A percentile compares a stretch with the other conserved stretches of the same genome.
phyloP scores from a whole-genome alignment of 2,888 invertebrate genomes.

The Taenaris catops region DNA sequence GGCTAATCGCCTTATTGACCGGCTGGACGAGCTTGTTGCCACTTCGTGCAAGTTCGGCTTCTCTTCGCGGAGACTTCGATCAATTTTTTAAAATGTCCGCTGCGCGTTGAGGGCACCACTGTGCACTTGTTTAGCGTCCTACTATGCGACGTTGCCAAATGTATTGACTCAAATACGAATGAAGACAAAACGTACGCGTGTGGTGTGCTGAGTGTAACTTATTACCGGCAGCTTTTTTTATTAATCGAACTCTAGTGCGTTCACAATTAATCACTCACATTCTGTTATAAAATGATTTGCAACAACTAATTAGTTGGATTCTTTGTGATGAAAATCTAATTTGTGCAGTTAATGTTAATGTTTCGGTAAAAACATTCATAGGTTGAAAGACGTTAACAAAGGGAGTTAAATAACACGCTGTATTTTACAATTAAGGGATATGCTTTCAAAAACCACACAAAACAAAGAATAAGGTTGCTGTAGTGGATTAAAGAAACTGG shows the following conservation, averaged over 20 bases:
- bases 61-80: conserved; percentile 54
- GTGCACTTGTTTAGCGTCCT: conserved; percentile 77
- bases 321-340: conserved; percentile 58
- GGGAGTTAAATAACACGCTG: conserved; percentile 17
- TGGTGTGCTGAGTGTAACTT: conserved; percentile 65
- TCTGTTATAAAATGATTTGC: conserved; percentile 38
- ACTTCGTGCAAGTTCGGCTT: conserved; percentile 65
- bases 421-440: conserved; percentile 39
- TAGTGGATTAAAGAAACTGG: conserved; percentile 65
- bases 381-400: conserved; percentile 14
- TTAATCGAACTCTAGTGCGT: conserved; percentile 43
- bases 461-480: conserved; percentile 42
- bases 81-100: conserved; percentile 60
- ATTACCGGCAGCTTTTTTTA: conserved; percentile 66
- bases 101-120: conserved; percentile 78
- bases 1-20: conserved; percentile 79
- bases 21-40: conserved; percentile 74
- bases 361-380: conserved; percentile 28
- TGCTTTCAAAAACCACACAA: conserved; percentile 45
- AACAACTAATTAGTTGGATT: conserved; percentile 44
- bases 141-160: conserved; percentile 79
- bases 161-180: conserved; percentile 70
- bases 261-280: conserved; percentile 31
- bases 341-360: conserved; percentile 37
- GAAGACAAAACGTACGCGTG: conserved; percentile 78